Conservation (phyloP, 1,140 invertebrate species). For the Macrobrachium nipponense region DNA sequence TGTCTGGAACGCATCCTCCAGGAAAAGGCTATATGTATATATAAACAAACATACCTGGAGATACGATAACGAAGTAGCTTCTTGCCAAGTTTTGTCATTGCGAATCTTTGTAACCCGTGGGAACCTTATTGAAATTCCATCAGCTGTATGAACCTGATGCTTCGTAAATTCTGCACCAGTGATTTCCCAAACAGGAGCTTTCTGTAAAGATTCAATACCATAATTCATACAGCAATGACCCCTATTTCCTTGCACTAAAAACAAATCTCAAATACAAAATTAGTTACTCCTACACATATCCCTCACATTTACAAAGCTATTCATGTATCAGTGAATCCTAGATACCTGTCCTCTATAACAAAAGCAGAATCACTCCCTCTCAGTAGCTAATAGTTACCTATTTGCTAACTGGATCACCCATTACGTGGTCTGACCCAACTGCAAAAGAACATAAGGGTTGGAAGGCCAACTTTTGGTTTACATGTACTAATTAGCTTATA, state of each 20-base stretch:
- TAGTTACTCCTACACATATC: no score
- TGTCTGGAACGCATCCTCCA: no score
- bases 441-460: no score
- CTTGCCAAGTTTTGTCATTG: conserved; percentile 85
- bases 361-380: no score
- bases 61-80: conserved; percentile 75
- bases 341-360: no score
- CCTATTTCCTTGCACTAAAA: not conserved
- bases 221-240: not conserved
- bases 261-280: not conserved
- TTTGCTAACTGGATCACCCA: no score
- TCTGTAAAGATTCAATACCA: conserved; percentile 23
- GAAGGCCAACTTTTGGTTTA: no score
- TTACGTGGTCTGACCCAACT: no score
- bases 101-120: conserved; percentile 87
- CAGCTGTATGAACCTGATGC: conserved; percentile 87
- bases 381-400: no score
- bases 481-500: no score
- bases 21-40: not conserved
- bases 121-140: conserved; percentile 93
- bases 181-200: conserved; percentile 92
- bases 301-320: no score
- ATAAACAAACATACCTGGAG: conserved; percentile 45
- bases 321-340: no score
- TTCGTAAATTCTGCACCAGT: conserved; percentile 92